Conservation (phyloP, 2,888 invertebrate species). For the Laspeyria flexula region DNA sequence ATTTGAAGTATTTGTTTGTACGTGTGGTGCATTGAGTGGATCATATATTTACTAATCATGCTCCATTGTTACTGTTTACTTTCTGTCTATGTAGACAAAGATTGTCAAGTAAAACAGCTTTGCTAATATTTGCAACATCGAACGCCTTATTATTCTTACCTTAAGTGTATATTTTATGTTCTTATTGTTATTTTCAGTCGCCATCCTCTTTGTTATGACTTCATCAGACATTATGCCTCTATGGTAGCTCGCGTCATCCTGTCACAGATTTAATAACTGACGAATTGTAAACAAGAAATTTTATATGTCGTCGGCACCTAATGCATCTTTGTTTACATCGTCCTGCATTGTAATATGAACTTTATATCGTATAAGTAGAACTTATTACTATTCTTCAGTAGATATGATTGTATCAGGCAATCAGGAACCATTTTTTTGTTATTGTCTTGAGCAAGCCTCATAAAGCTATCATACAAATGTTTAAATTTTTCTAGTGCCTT, state of each 20-base stretch:
- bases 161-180: background rate
- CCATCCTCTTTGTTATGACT: slow-evolving; percentile 14
- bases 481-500: slow-evolving; percentile 10
- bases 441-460: background rate
- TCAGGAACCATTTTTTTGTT: slow-evolving; percentile 3
- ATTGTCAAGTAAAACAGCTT: slow-evolving; percentile 1
- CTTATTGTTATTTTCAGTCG: background rate
- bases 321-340: slow-evolving; percentile 20
- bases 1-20: background rate
- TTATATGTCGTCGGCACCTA: slow-evolving; percentile 2
- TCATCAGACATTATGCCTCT: slow-evolving; percentile 1
- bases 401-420: background rate
- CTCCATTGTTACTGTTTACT: no score
- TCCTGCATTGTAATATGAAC: slow-evolving; percentile 5
- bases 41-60: no score
- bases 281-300: slow-evolving; percentile 12
- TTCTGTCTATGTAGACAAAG: slow-evolving; percentile 1
- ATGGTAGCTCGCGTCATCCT: slow-evolving; percentile 13
- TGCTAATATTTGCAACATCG: slow-evolving; percentile 5
- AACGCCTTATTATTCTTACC: background rate
- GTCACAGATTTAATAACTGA: slow-evolving; percentile 12
- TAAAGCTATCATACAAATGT: slow-evolving; percentile 5
- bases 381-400: slow-evolving; percentile 5
- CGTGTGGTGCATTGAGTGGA: slow-evolving; percentile 1
- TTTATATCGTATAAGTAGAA: slow-evolving; percentile 16